A percentile compares a stretch with the other conserved stretches of the same genome.
Conservation (phyloP, 2,113 vertebrate genomes). For the Sinocyclocheilus anophthalmus region DNA sequence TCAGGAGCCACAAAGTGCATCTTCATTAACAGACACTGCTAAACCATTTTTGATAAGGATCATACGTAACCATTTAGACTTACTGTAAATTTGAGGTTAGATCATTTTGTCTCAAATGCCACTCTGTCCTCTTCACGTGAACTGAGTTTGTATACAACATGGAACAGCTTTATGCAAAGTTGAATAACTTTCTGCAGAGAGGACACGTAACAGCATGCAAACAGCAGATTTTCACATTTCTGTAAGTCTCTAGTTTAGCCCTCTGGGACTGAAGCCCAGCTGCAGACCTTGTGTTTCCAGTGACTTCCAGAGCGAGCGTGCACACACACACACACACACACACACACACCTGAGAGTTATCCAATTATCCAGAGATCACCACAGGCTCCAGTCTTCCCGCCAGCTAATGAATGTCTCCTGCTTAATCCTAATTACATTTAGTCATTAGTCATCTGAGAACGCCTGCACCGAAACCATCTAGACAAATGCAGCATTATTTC, state of each 20-base stretch:
- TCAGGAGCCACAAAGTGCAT: background rate
- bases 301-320: background rate
- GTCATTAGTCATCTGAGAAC: background rate
- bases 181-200: too few relatives aligned
- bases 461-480: background rate
- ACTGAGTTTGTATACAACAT: background rate
- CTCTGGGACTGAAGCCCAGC: background rate
- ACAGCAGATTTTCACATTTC: background rate
- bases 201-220: background rate
- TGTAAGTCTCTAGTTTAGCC: background rate
- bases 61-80: background rate
- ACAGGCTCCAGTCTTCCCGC: slow-evolving; percentile 9
- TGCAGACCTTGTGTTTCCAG: background rate
- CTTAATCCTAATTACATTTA: slow-evolving; percentile 34
- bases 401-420: slow-evolving; percentile 23
- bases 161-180: background rate
- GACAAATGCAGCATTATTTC: slow-evolving; percentile 24
- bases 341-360: background rate
- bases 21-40: too few relatives aligned
- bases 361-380: slow-evolving; percentile 21
- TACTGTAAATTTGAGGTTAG: background rate
- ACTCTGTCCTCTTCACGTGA: background rate
- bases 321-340: background rate
- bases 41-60: background rate
- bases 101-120: background rate